Evolutionary conservation across 2,888 invertebrate genomes (phyloP), one percentile per base, ranked within the genome.

Genomic region (Melieria omissa): DNA sequence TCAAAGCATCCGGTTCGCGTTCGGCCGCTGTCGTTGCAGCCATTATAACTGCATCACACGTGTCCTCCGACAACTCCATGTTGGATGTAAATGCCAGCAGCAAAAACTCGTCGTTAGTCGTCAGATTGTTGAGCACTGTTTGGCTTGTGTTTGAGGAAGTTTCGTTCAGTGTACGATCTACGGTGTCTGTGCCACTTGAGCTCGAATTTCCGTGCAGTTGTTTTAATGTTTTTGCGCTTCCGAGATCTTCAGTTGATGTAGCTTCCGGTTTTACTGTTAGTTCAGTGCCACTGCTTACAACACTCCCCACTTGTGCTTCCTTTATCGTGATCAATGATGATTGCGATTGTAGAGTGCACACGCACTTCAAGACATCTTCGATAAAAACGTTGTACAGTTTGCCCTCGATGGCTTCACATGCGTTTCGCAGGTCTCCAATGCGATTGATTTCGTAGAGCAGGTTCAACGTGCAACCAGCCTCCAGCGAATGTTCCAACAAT

Each of bases 391-490:
- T 76, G 61, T 84, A 82, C 5, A 86, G 66, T 49, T 81, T 77
- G 44, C 76, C 76, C 63, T 82, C 74, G 57, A 82, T 80, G 45
- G 77, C 79, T 14, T 80, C 78, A 12, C 77, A 76, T 3, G 77
- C 76, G 47, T 77, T 77, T 44, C 82, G 77, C 73, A 87, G 76
- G 46, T 86, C 83, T 8, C 81, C 79, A 47, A 86, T 79, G 60
- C 83, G 80, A 76, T 85, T 81, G 0, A 86, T 81, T 72, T 82
- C 80, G 54, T 79, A 81, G 44, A 87, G 73, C 42, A 87, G 73
- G 70, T 83, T 83, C 3, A 86, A 79, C 0, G 86, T 83, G 62
- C 82, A 84, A 1, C 84, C 85, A 0, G 85, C 83, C 65, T 86
- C 82, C 52, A 84, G 54, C 0, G 85, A 83, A 73, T 86, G 84